Evolutionary conservation across 1,140 invertebrate genomes (phyloP).

Genomic region (Aporrectodea caliginosa): DNA sequence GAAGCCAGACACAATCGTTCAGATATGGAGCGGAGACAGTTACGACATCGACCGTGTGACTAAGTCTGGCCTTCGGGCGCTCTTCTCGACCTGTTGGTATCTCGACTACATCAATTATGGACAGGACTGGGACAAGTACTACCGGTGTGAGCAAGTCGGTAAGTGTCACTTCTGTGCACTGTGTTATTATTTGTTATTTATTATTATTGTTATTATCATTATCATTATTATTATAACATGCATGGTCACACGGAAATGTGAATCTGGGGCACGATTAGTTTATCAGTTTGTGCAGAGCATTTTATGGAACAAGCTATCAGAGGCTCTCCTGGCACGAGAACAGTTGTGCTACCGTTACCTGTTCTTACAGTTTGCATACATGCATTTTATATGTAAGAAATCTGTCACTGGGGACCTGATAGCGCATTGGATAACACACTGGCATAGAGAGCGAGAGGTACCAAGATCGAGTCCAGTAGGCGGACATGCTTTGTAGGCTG

Average conservation of each 20-base stretch:
- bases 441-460: too few relatives aligned
- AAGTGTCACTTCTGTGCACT: not conserved
- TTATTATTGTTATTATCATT: not conserved
- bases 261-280: not conserved
- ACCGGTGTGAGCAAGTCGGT: conserved; percentile 65
- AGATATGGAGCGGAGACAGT: conserved; percentile 55
- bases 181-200: not conserved
- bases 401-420: too few relatives aligned
- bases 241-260: not conserved
- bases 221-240: not conserved
- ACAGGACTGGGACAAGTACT: conserved; percentile 73
- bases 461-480: too few relatives aligned
- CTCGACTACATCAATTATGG: conserved; percentile 70
- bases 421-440: too few relatives aligned
- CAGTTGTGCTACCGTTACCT: too few relatives aligned
- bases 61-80: conserved; percentile 61
- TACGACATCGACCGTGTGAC: conserved; percentile 56
- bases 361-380: too few relatives aligned
- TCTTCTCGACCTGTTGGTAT: conserved; percentile 81
- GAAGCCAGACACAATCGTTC: conserved; percentile 55
- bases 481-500: too few relatives aligned
- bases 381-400: too few relatives aligned
- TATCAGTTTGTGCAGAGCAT: too few relatives aligned
- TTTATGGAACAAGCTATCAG: too few relatives aligned
- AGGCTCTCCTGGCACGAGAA: too few relatives aligned